Evolutionary conservation across 1,140 invertebrate species (phyloP), one percentile per base, ranked within the genome.

Genomic region (Caligus rogercresseyi): DNA sequence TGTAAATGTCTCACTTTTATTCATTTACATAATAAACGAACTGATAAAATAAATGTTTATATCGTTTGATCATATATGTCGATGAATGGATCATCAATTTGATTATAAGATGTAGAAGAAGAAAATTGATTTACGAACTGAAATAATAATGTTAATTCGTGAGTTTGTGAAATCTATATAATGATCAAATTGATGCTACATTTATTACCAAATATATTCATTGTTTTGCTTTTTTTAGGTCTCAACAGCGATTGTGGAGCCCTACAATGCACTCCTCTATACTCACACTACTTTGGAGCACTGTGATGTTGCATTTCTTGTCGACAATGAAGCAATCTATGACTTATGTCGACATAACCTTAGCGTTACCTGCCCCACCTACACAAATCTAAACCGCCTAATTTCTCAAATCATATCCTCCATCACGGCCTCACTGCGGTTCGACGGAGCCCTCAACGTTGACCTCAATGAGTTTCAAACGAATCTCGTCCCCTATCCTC

Each of bases 371-470:
- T 67, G 78, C 43, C 79, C 79, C 3, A 78, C 74, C 3, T 80
- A 80, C 70, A 78, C 75, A 24, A 80, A 79, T 66, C 68, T 78
- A 54, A 78, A 79, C 66, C 71, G 77, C 23, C 68, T 78, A 14
- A 79, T 78, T 64, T 75, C 76, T 24, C 78, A 79, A 69, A 87
- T 89, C 68, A 86, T 89, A 1, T 87, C 85, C 1, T 88, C 85
- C 53, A 88, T 89, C 68, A 89, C 86, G 3, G 86, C 86, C 52
- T 88, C 86, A n/a, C 78, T 89, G 52, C 76, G 76, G 31, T 76
- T 77, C 65, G 78, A 84, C 64, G 83, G 83, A 3, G 78, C 79
- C 2, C 70, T 83, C 0, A 86, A 83, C 67, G 81, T 87, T 0
- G 81, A 79, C 66, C 73, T 88, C 25, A 76, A 76, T 25, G 81